phyloP scores from a whole-genome alignment of 2,113 vertebrate species.

The Raja brachyura region DNA sequence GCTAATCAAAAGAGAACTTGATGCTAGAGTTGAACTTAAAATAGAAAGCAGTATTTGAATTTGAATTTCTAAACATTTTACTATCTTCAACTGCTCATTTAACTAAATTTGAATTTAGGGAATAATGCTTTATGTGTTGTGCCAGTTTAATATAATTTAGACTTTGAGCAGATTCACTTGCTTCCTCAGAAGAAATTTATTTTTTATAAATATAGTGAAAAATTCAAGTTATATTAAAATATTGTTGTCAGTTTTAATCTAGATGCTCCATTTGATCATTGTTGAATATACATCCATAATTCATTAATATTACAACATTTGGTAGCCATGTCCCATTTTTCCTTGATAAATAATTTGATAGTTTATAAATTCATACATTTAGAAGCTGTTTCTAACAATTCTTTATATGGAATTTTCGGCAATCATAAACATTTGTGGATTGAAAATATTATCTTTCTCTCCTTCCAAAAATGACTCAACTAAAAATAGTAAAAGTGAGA shows the following conservation, averaged over 20 bases:
- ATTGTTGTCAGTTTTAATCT: neutral
- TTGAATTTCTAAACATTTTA: neutral
- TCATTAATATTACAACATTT: neutral
- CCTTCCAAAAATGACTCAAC: too few species aligned
- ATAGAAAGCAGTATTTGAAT: neutral
- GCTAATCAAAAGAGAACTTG: neutral
- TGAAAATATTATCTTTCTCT: neutral
- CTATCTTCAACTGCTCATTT: neutral
- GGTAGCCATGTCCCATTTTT: neutral
- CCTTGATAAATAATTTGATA: neutral
- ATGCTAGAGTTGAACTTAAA: neutral
- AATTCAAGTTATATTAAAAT: neutral
- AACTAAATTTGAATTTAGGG: neutral
- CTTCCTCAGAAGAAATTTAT: neutral
- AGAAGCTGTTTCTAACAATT: neutral
- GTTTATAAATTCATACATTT: neutral
- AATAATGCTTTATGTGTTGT: neutral
- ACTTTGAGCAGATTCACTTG: neutral
- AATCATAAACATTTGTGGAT: neutral
- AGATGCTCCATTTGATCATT: neutral
- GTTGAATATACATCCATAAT: neutral
- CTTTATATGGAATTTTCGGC: neutral
- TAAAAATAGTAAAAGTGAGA: too few species aligned
- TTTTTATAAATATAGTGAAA: neutral
- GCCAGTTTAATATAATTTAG: neutral